Base-by-base conservation (phyloP, 2,797 vertebrate genomes). In the Leuciscus waleckii region DNA sequence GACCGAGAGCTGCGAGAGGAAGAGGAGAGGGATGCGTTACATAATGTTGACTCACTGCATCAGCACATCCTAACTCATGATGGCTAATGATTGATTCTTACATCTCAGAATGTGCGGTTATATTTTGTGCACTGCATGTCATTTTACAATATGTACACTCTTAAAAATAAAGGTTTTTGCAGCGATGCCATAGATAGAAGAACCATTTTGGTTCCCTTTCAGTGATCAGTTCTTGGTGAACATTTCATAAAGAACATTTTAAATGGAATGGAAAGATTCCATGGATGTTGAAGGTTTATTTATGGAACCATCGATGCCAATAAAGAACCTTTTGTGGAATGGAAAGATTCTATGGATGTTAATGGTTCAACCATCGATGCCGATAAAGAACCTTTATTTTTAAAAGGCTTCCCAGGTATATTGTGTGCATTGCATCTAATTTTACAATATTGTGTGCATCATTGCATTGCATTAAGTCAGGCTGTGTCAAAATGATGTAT, bases 11-110 rank as follows among this genome's bases (percentile, higher is more conserved):
- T 88, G 81, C 26, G 49, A 56, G 19, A 78, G 90, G 65, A 75
- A 43, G 83, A 74, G 58, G 35, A 71, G 29, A 23, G 82, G 73
- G 29, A 26, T 16, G 84, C 89, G 90, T 92, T 94, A 88, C 85
- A 89, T 88, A 90, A 87, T 84, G 86, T 88, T 85, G 88, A 89
- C 69, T 89, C 89, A 88, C 87, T 73, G 87, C 81, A 85, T 84
- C 63, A 81, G 67, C 68, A 84, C 76, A 87, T 75, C 32, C 26
- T 9, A 67, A 49, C 68, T 56, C 73, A 67, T 8, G 63, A 32
- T 32, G 7, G 29, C 26, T 3, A 63, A 63, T 3, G 5, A 67
- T 16, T 16, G 26, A 29, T 63, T 26, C 23, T 63, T 14, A 63
- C 2, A 26, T 29, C 14, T 9, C n/a, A 63, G 61, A 61, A 61